Evolutionary conservation across 2,888 invertebrate genomes (phyloP), one percentile per base, ranked within the genome.

Genomic region (Piscicola geometra): DNA sequence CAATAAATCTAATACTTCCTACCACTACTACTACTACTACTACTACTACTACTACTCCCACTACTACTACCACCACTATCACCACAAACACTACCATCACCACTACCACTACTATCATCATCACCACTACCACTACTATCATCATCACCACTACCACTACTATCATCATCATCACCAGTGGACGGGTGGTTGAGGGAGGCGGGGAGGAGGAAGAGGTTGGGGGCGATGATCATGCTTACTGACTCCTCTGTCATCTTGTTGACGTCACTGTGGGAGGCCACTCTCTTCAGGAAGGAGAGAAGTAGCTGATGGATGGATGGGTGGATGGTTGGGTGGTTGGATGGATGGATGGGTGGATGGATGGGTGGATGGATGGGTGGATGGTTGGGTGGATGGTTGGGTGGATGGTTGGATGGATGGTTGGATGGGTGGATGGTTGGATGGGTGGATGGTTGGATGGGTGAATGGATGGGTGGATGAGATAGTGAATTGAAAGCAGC

Each of bases 231-330:
- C 90, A 94, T 94, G 47, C 94, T 92, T 56, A 95, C 93, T 84
- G 94, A 95, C 84, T 93, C 92, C 78, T 92, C 89, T 81, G 90
- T 91, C 95, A 95, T 95, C 87, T 93, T 91, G 86, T 95, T 95
- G 80, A 88, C 25, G 33, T 64, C 86, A 80, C 88, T 87, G 77
- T 86, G 85, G 81, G 90, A 88, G 69, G 91, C 90, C 74, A 95
- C 90, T 81, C 90, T 88, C 73, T 89, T 88, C 79, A 93, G 89
- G 81, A 94, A 92, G n/a, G 89, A 88, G 80, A 95, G 86, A 79
- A 95, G 86, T 78, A 91, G 90, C 81, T 92, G 90, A 3, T 50
- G 41, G 9, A 41, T 41, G 41, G 9, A 41, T 5, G 60, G 21
- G n/a, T 56, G 60, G 21, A 56, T 56, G 60, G 9, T 56, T 5